A percentile compares a stretch with the other conserved stretches of the same genome.
Evolutionary conservation across 2,113 vertebrate genomes (phyloP).

Genomic region (Phoenicopterus ruber): DNA sequence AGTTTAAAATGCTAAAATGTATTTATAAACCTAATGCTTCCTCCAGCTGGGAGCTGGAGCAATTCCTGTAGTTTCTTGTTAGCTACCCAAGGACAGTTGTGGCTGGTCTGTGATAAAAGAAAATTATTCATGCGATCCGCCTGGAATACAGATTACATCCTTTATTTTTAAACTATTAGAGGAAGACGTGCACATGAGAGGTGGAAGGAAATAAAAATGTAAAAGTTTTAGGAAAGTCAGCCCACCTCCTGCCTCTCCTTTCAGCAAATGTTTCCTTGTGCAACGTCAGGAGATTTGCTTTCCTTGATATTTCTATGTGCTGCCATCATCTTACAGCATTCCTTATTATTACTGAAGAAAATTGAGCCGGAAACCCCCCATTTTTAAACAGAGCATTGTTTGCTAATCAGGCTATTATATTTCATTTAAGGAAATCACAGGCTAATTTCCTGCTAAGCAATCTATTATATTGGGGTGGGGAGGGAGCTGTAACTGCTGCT

Average conservation of each 20-base stretch:
- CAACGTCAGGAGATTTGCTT: conserved; percentile 14
- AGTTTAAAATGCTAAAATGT: conserved; percentile 13
- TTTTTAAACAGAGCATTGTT: conserved; percentile 35
- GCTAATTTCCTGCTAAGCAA: background rate
- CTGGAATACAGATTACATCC: conserved; percentile 64
- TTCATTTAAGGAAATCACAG: background rate
- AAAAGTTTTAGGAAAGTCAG: conserved; percentile 20
- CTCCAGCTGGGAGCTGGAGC: conserved; percentile 26
- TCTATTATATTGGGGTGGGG: background rate
- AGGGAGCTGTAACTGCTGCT: background rate
- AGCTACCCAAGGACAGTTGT: conserved; percentile 55
- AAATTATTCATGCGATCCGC: conserved; percentile 64
- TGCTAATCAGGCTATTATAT: conserved; percentile 16
- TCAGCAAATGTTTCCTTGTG: conserved; percentile 4
- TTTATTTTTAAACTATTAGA: conserved; percentile 64
- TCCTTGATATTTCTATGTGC: background rate
- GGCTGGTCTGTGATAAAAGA: conserved; percentile 59
- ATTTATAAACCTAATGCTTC: conserved; percentile 28
- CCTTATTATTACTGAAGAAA: conserved; percentile 9
- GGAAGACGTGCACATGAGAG: conserved; percentile 12
- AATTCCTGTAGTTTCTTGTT: conserved; percentile 28
- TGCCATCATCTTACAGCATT: background rate
- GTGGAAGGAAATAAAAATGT: conserved; percentile 52
- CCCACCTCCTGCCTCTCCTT: background rate
- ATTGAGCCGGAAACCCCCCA: background rate